These are phyloP conservation scores for Ammodytes marinus DNA, from an alignment of 2,113 vertebrate genomes.

Conservation along the genomic window DNA sequence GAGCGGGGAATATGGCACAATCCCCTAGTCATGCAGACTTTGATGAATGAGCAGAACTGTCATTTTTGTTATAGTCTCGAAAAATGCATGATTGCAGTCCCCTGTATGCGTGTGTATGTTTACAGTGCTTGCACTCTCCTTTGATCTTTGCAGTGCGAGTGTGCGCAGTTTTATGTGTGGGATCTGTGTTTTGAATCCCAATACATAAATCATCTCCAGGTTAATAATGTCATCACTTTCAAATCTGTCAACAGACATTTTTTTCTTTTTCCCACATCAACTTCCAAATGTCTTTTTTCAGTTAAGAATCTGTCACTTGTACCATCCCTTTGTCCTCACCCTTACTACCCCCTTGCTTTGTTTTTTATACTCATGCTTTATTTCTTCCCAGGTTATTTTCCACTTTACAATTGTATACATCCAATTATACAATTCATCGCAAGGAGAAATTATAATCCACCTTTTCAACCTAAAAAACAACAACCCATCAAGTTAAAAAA, in stretches of 20 bases:
- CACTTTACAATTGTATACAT: too few species aligned
- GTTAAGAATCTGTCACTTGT: not conserved
- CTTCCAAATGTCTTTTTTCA: not conserved
- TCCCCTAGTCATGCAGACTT: conserved; percentile 60
- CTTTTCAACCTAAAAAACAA: too few species aligned
- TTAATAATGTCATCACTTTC: conserved; percentile 4
- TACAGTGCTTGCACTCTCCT: too few species aligned
- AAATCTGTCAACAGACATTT: too few species aligned
- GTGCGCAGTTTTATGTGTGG: not conserved
- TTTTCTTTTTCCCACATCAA: not conserved
- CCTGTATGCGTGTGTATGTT: conserved; percentile 26
- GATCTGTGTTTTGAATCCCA: conserved; percentile 15
- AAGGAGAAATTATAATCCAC: too few species aligned
- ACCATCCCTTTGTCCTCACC: not conserved
- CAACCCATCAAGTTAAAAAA: too few species aligned
- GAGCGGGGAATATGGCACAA: conserved; percentile 46
- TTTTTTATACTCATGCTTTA: too few species aligned
- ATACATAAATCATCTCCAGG: conserved; percentile 1
- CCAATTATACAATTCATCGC: too few species aligned
- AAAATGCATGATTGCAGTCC: conserved; percentile 15
- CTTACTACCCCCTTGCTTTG: not conserved
- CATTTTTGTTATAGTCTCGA: conserved; percentile 48
- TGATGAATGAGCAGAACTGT: conserved; percentile 71
- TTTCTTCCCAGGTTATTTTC: too few species aligned
- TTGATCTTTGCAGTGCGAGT: conserved; percentile 7